Evolutionary conservation across 2,113 vertebrate species (phyloP).

Genomic region (Pleuronectes platessa): DNA sequence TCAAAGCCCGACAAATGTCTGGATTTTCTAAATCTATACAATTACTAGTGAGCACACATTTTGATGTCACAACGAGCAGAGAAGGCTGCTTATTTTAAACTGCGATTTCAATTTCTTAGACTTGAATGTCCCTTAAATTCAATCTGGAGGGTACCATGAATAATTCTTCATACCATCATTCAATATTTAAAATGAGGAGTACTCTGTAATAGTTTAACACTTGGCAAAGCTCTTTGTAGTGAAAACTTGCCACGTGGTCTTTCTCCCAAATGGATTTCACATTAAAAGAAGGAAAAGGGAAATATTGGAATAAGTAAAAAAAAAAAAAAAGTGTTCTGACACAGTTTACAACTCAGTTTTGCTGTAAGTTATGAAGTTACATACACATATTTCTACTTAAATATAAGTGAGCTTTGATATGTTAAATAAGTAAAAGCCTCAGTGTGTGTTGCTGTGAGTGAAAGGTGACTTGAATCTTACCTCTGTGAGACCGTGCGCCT

Average conservation of each 20-base stretch:
- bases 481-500: slow-evolving; percentile 84
- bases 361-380: too few species aligned
- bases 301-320: not conserved
- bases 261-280: not conserved
- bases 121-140: slow-evolving; percentile 30
- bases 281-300: not conserved
- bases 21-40: slow-evolving; percentile 38
- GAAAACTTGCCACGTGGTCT: not conserved
- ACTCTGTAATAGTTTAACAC: not conserved
- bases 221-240: not conserved
- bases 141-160: slow-evolving; percentile 37
- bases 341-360: not conserved
- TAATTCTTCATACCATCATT: slow-evolving; percentile 41
- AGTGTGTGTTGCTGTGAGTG: not conserved
- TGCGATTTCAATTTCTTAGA: slow-evolving; percentile 23
- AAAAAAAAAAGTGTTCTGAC: slow-evolving; percentile 47
- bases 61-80: slow-evolving; percentile 5
- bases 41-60: slow-evolving; percentile 12
- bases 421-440: not conserved
- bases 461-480: slow-evolving; percentile 73
- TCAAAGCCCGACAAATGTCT: slow-evolving; percentile 27
- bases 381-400: not conserved
- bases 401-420: not conserved
- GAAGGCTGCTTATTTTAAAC: slow-evolving; percentile 45
- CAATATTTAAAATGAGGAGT: slow-evolving; percentile 23